Evolutionary conservation across 2,113 vertebrate genomes (phyloP).

Genomic region (Cynocephalus volans): DNA sequence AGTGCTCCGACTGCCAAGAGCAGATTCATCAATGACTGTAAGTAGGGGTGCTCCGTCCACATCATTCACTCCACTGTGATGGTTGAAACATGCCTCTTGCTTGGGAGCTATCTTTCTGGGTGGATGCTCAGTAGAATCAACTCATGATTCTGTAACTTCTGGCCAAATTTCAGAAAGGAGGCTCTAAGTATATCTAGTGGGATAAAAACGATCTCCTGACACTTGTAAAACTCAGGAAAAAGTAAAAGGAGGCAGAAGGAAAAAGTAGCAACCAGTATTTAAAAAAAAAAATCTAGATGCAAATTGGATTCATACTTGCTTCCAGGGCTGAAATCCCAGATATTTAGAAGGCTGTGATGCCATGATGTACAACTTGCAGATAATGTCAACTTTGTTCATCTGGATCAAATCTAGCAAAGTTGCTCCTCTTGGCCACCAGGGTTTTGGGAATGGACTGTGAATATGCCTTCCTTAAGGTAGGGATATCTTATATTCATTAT

Average conservation of each 20-base stretch:
- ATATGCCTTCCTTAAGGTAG: not conserved
- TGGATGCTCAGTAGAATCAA: not conserved
- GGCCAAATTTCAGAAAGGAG: conserved; percentile 39
- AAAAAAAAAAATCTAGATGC: not conserved
- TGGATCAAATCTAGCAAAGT: not conserved
- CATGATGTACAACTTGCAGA: too few species aligned
- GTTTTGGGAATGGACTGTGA: not conserved
- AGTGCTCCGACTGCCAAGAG: not conserved
- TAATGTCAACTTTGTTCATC: not conserved
- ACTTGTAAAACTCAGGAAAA: not conserved
- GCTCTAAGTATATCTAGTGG: not conserved
- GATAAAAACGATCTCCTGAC: not conserved
- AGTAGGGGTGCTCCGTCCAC: not conserved
- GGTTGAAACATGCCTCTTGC: not conserved
- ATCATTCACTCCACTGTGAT: not conserved
- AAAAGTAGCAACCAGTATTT: not conserved
- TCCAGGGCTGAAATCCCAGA: not conserved
- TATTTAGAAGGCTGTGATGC: not conserved
- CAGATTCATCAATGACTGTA: conserved; percentile 33
- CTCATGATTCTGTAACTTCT: conserved; percentile 38
- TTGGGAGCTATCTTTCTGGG: conserved; percentile 24
- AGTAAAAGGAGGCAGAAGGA: not conserved
- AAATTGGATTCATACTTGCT: not conserved
- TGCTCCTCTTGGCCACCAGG: not conserved
- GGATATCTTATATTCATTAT: not conserved